Conservation (phyloP, 2,797 vertebrate genomes). For the Acipenser transmontanus region DNA sequence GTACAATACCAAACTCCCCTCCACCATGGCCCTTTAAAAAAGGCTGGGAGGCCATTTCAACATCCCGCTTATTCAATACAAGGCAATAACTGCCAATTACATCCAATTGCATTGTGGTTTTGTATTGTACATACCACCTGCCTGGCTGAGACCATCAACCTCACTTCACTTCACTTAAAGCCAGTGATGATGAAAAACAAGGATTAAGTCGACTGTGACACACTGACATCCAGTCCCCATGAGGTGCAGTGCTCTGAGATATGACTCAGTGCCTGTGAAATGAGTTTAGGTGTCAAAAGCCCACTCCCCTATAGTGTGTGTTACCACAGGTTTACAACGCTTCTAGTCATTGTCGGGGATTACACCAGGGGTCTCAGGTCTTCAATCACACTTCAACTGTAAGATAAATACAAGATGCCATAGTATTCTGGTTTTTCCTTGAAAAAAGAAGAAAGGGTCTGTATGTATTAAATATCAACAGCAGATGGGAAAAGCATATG, state of each 20-base stretch:
- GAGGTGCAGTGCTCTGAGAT: slow-evolving; percentile 1
- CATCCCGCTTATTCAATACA: neutral
- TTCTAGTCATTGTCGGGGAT: too few species aligned
- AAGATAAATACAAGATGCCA: slow-evolving; percentile 1
- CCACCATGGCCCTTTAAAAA: neutral
- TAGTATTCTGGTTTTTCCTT: neutral
- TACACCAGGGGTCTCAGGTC: neutral
- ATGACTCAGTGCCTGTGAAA: slow-evolving; percentile 10
- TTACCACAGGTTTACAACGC: neutral
- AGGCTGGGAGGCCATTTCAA: neutral
- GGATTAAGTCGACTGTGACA: slow-evolving; percentile 8
- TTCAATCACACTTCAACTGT: slow-evolving; percentile 10
- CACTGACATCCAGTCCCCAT: neutral
- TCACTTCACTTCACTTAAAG: neutral
- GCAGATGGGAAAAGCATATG: too few species aligned
- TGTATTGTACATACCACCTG: slow-evolving; percentile 11
- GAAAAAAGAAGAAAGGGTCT: neutral
- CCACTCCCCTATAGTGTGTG: neutral
- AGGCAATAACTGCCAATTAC: neutral
- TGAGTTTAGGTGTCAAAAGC: slow-evolving; percentile 13
- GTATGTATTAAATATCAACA: neutral
- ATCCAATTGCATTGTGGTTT: slow-evolving; percentile 6
- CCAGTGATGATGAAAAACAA: slow-evolving; percentile 6
- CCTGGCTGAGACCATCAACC: slow-evolving; percentile 3
- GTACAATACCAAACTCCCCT: neutral